A percentile compares a stretch with the other conserved stretches of the same genome.
Evolutionary conservation across 1,140 invertebrate species (phyloP).

Genomic region (Pseudomyrmex dendroicus): DNA sequence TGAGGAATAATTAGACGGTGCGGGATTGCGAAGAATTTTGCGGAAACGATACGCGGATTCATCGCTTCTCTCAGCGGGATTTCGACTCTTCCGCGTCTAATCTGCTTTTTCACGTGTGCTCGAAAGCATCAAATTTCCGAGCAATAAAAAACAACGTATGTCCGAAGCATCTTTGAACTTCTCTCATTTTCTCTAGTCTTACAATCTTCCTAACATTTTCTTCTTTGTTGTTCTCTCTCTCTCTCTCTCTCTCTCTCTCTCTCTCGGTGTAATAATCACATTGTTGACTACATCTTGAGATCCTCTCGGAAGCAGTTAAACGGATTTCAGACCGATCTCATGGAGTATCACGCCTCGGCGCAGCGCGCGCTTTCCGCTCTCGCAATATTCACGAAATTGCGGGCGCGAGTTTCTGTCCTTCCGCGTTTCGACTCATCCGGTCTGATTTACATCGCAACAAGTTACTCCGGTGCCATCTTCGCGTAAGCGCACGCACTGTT

Average conservation of each 20-base stretch:
- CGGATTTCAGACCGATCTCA: constrained; percentile 1
- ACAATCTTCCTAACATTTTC: too few relatives aligned
- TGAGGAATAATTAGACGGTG: constrained; percentile 53
- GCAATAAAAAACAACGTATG: too few relatives aligned
- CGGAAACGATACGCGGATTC: neutral
- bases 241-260: neutral
- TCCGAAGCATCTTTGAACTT: too few relatives aligned
- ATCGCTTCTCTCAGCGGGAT: neutral
- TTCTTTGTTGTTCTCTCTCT: neutral
- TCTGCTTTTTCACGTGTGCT: neutral
- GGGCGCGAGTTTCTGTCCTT: constrained; percentile 61
- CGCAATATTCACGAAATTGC: constrained; percentile 44
- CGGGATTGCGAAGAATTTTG: neutral
- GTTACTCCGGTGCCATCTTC: constrained; percentile 59
- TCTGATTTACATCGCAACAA: constrained; percentile 70
- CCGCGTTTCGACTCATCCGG: constrained; percentile 58
- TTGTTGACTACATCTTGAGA: constrained; percentile 15
- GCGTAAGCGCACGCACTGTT: constrained; percentile 59
- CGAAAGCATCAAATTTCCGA: too few relatives aligned
- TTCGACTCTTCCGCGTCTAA: neutral
- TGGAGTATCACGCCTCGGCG: neutral
- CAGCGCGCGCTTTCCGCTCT: neutral
- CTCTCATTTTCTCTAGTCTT: too few relatives aligned
- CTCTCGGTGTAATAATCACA: neutral
- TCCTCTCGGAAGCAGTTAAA: constrained; percentile 10